Evolutionary conservation across 1,140 invertebrate genomes (phyloP).

Genomic region (Psilanteris sp.): DNA sequence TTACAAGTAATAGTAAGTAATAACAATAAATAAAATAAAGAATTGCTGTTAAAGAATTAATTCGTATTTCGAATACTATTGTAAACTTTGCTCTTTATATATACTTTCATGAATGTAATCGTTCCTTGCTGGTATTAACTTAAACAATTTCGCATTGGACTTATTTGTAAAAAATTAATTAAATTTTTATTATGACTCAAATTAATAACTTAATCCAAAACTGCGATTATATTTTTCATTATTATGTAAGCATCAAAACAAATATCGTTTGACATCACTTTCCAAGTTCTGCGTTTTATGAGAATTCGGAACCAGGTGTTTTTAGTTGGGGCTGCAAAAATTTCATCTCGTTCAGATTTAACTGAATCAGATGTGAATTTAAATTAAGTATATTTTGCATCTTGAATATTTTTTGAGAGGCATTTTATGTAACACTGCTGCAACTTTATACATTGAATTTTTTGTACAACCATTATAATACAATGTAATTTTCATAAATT

Average conservation of each 20-base stretch:
- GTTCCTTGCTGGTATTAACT: too few species aligned
- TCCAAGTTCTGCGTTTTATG: slow-evolving; percentile 15
- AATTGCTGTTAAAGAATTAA: too few species aligned
- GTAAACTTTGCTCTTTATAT: too few species aligned
- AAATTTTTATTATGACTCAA: slow-evolving; percentile 32
- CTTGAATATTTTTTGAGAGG: slow-evolving; percentile 3
- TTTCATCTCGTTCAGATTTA: slow-evolving; percentile 19
- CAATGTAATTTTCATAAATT: slow-evolving; percentile 43
- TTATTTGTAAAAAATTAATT: too few species aligned
- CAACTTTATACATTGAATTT: slow-evolving; percentile 7
- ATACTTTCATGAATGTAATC: too few species aligned
- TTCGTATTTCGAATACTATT: too few species aligned
- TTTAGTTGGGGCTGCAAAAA: slow-evolving; percentile 12
- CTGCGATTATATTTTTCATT: slow-evolving; percentile 11
- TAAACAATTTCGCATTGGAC: too few species aligned
- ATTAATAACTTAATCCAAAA: slow-evolving; percentile 5
- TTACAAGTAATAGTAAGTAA: too few species aligned
- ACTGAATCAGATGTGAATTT: slow-evolving; percentile 27
- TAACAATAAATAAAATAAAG: too few species aligned
- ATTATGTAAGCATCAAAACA: slow-evolving; percentile 36
- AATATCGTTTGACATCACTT: slow-evolving; percentile 28
- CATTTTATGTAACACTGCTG: background rate
- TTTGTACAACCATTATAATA: background rate
- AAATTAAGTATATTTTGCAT: slow-evolving; percentile 20
- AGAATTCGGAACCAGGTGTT: slow-evolving; percentile 6